phyloP scores from a whole-genome alignment of 2,113 vertebrate genomes.

The Xiphorhynchus elegans region DNA sequence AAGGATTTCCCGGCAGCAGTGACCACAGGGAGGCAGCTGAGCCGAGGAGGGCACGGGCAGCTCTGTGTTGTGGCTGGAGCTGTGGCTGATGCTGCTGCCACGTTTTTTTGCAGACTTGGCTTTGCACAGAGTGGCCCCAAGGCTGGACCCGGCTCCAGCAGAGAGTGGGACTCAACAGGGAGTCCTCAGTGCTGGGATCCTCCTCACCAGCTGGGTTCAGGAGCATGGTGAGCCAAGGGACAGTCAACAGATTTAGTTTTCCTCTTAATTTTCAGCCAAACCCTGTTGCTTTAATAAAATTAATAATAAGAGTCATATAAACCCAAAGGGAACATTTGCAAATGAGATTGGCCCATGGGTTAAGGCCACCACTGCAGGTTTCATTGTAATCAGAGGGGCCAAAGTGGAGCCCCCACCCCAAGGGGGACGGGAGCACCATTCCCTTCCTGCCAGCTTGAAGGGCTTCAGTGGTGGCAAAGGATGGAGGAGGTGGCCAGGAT shows the following conservation, averaged over 20 bases:
- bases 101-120: background rate
- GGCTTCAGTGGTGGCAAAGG: background rate
- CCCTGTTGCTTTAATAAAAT: background rate
- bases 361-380: background rate
- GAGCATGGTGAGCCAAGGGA: rapidly evolving
- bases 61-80: background rate
- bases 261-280: background rate
- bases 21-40: constrained; percentile 28
- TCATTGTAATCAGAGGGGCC: background rate
- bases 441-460: background rate
- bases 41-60: background rate
- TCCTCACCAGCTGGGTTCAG: background rate
- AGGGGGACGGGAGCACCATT: rapidly evolving
- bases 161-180: background rate
- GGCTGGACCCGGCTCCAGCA: background rate
- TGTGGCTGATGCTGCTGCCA: background rate
- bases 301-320: background rate
- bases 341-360: background rate
- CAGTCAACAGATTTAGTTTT: background rate
- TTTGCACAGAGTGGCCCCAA: background rate
- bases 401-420: rapidly evolving
- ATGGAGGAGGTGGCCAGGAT: background rate
- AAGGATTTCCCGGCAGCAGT: constrained; percentile 42
- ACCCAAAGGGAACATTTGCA: background rate
- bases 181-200: background rate